Conservation (phyloP, 2,113 vertebrate genomes). For the Pavo muticus region DNA sequence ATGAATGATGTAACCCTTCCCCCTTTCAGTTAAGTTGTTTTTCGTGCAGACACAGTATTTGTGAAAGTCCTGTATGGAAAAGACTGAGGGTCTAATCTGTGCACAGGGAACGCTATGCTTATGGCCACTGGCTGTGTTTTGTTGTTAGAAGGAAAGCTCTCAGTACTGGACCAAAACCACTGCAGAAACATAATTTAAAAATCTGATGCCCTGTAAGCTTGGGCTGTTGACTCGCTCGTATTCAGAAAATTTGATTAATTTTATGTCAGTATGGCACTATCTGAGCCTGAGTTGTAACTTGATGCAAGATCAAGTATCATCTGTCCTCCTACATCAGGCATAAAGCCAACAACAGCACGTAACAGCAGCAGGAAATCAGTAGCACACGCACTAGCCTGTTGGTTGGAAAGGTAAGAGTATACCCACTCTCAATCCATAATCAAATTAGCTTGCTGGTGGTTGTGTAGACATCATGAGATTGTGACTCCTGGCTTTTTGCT, state of each 20-base stretch:
- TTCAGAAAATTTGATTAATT: neutral
- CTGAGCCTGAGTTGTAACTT: neutral
- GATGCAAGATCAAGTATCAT: neutral
- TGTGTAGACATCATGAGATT: neutral
- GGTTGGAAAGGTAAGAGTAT: neutral
- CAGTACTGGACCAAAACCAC: neutral
- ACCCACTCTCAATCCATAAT: neutral
- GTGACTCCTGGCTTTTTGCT: neutral
- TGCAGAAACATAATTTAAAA: neutral
- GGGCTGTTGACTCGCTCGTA: rapidly evolving
- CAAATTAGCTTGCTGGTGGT: neutral
- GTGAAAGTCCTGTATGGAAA: neutral
- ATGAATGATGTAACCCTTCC: neutral
- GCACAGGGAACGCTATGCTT: neutral
- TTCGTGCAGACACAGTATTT: neutral
- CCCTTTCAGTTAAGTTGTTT: neutral
- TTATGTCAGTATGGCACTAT: neutral
- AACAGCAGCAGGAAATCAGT: neutral
- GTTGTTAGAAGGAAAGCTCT: neutral
- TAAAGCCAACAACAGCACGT: neutral
- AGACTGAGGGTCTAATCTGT: neutral
- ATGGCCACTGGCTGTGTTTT: neutral
- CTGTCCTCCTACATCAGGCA: neutral
- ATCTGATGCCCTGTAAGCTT: neutral
- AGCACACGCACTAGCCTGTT: neutral